Base-by-base conservation (phyloP, 2,888 invertebrate genomes). In the Tetanocera ferruginea region DNA sequence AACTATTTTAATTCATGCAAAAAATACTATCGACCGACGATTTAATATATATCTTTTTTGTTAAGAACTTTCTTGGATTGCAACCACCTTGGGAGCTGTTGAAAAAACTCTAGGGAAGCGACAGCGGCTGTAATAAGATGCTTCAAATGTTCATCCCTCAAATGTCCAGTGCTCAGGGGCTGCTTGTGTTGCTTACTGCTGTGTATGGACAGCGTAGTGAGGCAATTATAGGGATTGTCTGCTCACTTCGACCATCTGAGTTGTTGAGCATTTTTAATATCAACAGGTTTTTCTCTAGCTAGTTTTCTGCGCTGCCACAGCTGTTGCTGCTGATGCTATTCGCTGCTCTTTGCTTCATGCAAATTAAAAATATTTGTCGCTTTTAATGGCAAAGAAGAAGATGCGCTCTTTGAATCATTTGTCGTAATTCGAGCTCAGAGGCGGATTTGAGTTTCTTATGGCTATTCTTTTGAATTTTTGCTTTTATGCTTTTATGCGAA, bases 341-440 rank as follows among this genome's bases (percentile, higher is more conserved):
- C 11, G 80, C 76, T 80, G 80, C 78, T 79, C 75, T 80, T 80
- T 80, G 81, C 80, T 83, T 84, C 82, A 82, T 82, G 83, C 82
- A 80, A 80, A 82, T 83, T 83, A 83, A 79, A 77, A 80, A 72
- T 81, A 76, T 81, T 78, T 82, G 81, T 78, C 78, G 81, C 66
- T 79, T 77, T 79, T 14, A 19, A n/a, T 57, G 52, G 9, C 11
- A n/a, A 62, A 14, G 25, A 67, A 69, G 14, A 67, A 77, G 79
- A 79, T 62, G 71, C 77, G 43, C 76, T 76, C 55, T 76, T 75
- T 74, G 43, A 77, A 60, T 70, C 64, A 73, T 81, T 79, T 76
- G 78, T 74, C 79, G 88, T 87, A 88, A 88, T 87, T 86, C 85
- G 88, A 88, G 88, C 87, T 84, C 84, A 86, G 87, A 88, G 88